phyloP scores from a whole-genome alignment of 2,113 vertebrate genomes.

The Nothocercus julius region DNA sequence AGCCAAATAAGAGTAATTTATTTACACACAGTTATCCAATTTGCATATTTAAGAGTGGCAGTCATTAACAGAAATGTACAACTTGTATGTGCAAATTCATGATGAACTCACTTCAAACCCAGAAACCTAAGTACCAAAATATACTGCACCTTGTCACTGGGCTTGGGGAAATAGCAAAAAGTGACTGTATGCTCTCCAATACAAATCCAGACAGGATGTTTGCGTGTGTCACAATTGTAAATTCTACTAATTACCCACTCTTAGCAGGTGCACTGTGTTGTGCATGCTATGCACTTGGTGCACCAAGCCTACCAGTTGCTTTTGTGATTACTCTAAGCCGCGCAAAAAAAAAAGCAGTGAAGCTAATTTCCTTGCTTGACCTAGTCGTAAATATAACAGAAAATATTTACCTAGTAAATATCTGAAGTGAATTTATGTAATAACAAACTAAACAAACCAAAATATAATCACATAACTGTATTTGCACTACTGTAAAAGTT shows the following conservation, averaged over 20 bases:
- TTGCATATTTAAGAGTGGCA: not conserved
- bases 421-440: not conserved
- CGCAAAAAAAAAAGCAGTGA: constrained; percentile 15
- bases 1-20: not conserved
- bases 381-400: not conserved
- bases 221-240: not conserved
- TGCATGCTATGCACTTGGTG: not conserved
- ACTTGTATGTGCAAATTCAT: not conserved
- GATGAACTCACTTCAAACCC: not conserved
- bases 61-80: not conserved
- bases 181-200: not conserved
- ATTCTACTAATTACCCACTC: not conserved
- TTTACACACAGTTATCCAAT: not conserved
- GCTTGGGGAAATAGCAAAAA: not conserved
- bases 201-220: not conserved
- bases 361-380: constrained; percentile 4
- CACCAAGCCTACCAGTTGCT: not conserved
- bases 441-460: constrained; percentile 26
- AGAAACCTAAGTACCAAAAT: not conserved
- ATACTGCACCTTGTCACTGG: fast-evolving
- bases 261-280: not conserved
- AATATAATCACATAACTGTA: constrained; percentile 21
- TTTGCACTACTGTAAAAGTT: constrained; percentile 35
- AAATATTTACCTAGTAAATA: not conserved
- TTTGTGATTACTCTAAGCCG: not conserved